Base-by-base conservation (phyloP, 2,797 vertebrate species). In the Sparidentex hasta region DNA sequence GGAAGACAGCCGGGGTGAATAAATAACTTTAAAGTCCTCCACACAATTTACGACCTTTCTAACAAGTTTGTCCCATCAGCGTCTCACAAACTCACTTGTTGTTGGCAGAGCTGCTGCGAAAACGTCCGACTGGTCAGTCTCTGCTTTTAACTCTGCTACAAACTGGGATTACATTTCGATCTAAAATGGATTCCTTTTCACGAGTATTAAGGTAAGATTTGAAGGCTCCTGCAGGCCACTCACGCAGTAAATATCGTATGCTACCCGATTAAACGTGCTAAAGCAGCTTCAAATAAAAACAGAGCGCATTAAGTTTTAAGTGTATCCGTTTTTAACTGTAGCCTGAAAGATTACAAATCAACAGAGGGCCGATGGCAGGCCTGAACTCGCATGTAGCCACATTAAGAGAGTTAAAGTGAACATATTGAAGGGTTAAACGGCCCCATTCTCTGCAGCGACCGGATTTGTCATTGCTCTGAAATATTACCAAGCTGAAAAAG, bases 1-100 rank as follows among this genome's bases (percentile, higher is more conserved):
- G 74, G 76, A 87, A 85, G 83, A 63, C 48, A 73, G 44, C 16
- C 3, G 21, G n/a, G 16, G 17, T 66, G 62, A 81, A 81, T 76
- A 86, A 86, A 85, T 78, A 88, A 70, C 72, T 86, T 73, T 41
- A 48, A 74, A 67, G n/a, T 41, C 21, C 11, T 47, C 9, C 33
- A 48, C 17, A 76, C 82, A 88, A 90, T 91, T 92, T 91, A 93
- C 80, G 87, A 92, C 87, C 84, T 84, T 89, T 89, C 71, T 61
- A 82, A 86, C 65, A 80, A 61, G 55, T 81, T 84, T 64, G 84
- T 71, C 48, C 46, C 50, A 67, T 82, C 78, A 57, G 33, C 33
- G 5, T 16, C 47, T 18, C 68, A 52, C 38, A 65, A 70, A 82
- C 17, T 51, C 77, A 74, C 56, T 14, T 46, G 29, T 52, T 62